Conservation (phyloP, 2,888 invertebrate species). For the Rhopalosiphum nymphaeae region DNA sequence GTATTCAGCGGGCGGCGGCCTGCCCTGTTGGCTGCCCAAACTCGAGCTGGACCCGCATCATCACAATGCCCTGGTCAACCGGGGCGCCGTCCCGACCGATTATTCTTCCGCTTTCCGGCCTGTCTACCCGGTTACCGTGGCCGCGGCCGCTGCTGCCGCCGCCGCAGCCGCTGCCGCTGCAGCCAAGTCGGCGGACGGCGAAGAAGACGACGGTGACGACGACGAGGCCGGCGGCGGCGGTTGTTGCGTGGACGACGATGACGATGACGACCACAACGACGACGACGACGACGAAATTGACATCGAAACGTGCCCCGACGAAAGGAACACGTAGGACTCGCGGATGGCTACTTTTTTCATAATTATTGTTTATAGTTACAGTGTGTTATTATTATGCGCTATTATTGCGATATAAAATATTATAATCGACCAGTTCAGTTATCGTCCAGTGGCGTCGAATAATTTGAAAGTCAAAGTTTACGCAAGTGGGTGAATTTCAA, state of each 20-base stretch:
- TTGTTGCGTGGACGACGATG: conserved; percentile 74
- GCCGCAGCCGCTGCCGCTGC: conserved; percentile 71
- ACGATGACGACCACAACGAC: conserved; percentile 77
- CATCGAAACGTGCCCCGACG: conserved; percentile 77
- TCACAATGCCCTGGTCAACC: conserved; percentile 37
- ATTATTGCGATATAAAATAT: neutral
- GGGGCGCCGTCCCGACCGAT: conserved; percentile 60
- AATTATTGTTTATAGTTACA: neutral
- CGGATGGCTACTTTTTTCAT: neutral
- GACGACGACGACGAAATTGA: conserved; percentile 88
- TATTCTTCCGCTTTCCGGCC: conserved; percentile 67
- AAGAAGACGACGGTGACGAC: conserved; percentile 75
- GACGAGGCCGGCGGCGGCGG: conserved; percentile 72
- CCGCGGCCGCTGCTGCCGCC: conserved; percentile 69
- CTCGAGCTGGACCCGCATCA: conserved; percentile 52
- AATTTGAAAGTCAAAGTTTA: neutral
- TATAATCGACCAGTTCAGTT: neutral
- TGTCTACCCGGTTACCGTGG: conserved; percentile 66
- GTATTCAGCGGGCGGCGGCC: conserved; percentile 56
- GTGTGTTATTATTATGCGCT: neutral
- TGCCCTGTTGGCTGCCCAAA: conserved; percentile 59
- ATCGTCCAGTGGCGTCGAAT: neutral
- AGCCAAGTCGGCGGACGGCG: conserved; percentile 74
- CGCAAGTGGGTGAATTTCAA: neutral
- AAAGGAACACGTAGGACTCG: conserved; percentile 64